phyloP scores from a whole-genome alignment of 2,113 vertebrate species.

The Desmodus rotundus region DNA sequence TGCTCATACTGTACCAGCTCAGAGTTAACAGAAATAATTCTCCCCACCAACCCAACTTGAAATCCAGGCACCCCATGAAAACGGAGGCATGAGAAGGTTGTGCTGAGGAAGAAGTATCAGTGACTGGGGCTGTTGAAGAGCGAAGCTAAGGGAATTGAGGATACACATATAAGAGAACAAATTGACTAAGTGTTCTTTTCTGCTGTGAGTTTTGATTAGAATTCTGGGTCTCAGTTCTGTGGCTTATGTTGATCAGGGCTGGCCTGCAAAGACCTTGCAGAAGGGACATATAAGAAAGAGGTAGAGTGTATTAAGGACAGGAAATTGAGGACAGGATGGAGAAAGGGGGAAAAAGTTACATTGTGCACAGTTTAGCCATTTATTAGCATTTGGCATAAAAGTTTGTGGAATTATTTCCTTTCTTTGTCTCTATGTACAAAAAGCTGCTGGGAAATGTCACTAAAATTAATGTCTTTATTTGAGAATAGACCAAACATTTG shows the following conservation, averaged over 20 bases:
- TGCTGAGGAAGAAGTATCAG: not conserved
- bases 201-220: not conserved
- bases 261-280: not conserved
- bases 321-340: not conserved
- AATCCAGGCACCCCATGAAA: fast-evolving
- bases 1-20: not conserved
- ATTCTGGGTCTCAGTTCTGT: not conserved
- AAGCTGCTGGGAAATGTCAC: not conserved
- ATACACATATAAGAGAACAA: not conserved
- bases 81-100: not conserved
- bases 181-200: not conserved
- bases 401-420: not conserved
- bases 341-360: not conserved
- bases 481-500: not conserved
- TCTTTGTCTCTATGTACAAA: not conserved
- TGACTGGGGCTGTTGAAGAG: not conserved
- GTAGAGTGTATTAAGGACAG: not conserved
- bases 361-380: not conserved
- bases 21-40: not conserved
- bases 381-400: not conserved
- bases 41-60: not conserved
- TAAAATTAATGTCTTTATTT: not conserved
- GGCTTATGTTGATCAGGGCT: not conserved
- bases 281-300: not conserved
- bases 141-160: not conserved